phyloP scores from a whole-genome alignment of 2,113 vertebrate genomes.

The Ivindomyrus marchei region DNA sequence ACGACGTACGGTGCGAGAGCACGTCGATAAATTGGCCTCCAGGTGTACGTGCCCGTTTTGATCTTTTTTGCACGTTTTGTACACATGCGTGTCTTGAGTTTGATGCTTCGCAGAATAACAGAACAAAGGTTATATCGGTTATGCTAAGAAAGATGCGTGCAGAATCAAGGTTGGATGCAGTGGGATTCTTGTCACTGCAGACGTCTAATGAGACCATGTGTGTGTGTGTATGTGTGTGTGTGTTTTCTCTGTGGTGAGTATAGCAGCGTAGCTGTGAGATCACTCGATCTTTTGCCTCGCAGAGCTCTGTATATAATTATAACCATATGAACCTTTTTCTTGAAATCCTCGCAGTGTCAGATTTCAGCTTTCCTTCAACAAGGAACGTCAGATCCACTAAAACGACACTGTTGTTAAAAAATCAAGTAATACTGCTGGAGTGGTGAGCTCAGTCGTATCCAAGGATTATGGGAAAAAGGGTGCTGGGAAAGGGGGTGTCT shows the following conservation, averaged over 20 bases:
- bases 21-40: constrained; percentile 13
- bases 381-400: constrained; percentile 38
- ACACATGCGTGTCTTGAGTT: constrained; percentile 23
- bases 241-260: constrained; percentile 43
- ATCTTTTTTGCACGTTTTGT: constrained; percentile 15
- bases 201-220: constrained; percentile 88
- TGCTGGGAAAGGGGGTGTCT: constrained; percentile 24
- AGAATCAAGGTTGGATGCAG: constrained; percentile 48
- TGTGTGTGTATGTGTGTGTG: constrained; percentile 50
- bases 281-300: constrained; percentile 83
- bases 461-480: neutral
- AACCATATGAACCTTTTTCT: constrained; percentile 77
- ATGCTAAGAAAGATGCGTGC: constrained; percentile 47
- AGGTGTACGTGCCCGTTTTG: neutral
- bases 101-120: constrained; percentile 49
- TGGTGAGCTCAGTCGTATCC: neutral
- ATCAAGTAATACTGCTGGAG: neutral
- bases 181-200: constrained; percentile 39
- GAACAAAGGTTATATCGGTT: constrained; percentile 47
- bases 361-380: constrained; percentile 36
- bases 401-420: constrained; percentile 27
- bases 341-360: constrained; percentile 36
- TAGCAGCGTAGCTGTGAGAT: constrained; percentile 79
- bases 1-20: neutral
- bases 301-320: constrained; percentile 91